Evolutionary conservation across 2,888 invertebrate genomes (phyloP), one percentile per base, ranked within the genome.

Genomic region (Heteromyza rotundicornis): DNA sequence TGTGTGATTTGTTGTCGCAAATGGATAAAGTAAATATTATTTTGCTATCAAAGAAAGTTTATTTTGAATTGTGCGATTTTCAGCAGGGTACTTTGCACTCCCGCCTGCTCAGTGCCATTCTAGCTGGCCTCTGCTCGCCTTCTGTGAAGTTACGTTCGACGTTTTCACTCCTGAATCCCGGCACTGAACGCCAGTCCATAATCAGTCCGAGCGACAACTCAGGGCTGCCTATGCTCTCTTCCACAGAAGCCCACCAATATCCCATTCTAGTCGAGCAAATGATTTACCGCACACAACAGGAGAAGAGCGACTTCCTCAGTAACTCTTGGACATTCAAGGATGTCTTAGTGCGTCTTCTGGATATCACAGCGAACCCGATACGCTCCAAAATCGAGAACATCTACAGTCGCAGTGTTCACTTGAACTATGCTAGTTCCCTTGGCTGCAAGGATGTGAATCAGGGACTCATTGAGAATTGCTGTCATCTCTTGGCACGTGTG

Each of bases 111-210:
- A 90, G 92, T 65, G 91, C 96, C 0, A 91, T 95, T 2, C 86
- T 95, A 65, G 92, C 94, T 49, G 92, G 96, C 0, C 85, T 97
- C 66, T 94, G 95, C 75, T 89, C 90, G 50, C 91, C 92, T 0
- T 87, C 89, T 1, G 89, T 92, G 17, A 87, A 91, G 64, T 83
- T 93, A 27, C 87, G 91, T 32, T 89, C 89, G 62, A 91, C 91
- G 23, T 90, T 92, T 82, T 92, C 92, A 7, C 87, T 92, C 62
- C 84, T 91, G 58, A 88, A 78, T 35, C 78, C 81, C 1, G 79
- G 79, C 8, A 79, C 79, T 16, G 84, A 84, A 54, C 78, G 82
- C 0, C 83, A 82, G 50, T 82, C 83, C 1, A 82, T 88, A 20
- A 82, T 89, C 16, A 89, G 89, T 75, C 89, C 90, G 0, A 89